These are phyloP conservation scores for Poecilia gillii DNA, from an alignment of 2,797 vertebrate genomes.

Conservation along the genomic window DNA sequence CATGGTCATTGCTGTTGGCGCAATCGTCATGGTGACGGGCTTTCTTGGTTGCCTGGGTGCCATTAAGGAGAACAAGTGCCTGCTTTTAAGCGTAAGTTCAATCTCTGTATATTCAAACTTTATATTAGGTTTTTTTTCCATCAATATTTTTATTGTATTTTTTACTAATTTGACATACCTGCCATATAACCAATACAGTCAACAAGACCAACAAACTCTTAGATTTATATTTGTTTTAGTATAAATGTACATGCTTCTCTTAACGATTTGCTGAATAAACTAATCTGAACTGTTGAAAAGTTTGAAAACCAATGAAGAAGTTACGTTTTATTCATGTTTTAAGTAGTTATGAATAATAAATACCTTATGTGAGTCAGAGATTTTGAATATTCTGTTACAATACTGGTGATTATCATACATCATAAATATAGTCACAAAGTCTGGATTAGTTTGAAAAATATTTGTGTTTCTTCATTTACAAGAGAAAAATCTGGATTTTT, in stretches of 20 bases:
- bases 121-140: background rate
- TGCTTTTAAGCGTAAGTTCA: constrained; percentile 95
- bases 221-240: background rate
- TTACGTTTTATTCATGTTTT: background rate
- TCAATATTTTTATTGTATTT: too few relatives aligned
- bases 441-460: background rate
- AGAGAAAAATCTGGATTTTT: background rate
- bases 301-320: background rate
- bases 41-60: constrained; percentile 98
- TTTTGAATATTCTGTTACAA: background rate
- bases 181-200: too few relatives aligned
- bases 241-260: background rate
- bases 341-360: background rate
- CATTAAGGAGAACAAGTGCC: constrained; percentile 99
- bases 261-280: background rate
- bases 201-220: too few relatives aligned
- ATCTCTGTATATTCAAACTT: constrained; percentile 1
- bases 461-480: background rate
- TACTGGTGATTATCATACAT: background rate
- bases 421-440: background rate
- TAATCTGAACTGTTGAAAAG: background rate
- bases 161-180: too few relatives aligned
- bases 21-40: constrained; percentile 97
- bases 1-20: constrained; percentile 92
- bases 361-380: background rate